Conservation (phyloP, 2,113 vertebrate genomes). For the Megaceryle maxima region DNA sequence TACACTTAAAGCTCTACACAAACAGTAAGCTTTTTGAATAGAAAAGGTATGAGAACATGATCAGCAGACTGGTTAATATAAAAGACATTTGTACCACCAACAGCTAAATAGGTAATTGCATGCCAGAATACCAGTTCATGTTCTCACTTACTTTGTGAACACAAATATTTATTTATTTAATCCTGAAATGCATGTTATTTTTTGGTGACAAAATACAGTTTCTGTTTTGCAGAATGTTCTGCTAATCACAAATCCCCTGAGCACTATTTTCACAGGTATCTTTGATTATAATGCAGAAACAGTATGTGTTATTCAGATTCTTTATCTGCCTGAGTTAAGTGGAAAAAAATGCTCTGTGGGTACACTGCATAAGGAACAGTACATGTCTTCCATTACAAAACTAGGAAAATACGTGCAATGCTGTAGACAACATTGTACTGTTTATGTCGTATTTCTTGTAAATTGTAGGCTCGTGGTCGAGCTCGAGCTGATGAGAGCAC, state of each 20-base stretch:
- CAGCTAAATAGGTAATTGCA: background rate
- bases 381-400: background rate
- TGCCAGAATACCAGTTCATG: background rate
- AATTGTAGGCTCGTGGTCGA: slow-evolving; percentile 86
- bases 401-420: background rate
- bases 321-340: background rate
- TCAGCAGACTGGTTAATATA: background rate
- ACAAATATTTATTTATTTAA: background rate
- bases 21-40: background rate
- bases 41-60: background rate
- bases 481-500: slow-evolving; percentile 91
- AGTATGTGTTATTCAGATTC: background rate
- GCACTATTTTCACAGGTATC: background rate
- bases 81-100: background rate
- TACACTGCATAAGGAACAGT: background rate
- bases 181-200: background rate
- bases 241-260: background rate
- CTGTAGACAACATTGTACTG: background rate
- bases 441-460: background rate
- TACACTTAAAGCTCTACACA: background rate
- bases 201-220: background rate
- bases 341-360: background rate
- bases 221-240: background rate
- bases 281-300: background rate
- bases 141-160: background rate